Base-by-base conservation (phyloP, 2,888 invertebrate genomes). In the Catonia carolina region DNA sequence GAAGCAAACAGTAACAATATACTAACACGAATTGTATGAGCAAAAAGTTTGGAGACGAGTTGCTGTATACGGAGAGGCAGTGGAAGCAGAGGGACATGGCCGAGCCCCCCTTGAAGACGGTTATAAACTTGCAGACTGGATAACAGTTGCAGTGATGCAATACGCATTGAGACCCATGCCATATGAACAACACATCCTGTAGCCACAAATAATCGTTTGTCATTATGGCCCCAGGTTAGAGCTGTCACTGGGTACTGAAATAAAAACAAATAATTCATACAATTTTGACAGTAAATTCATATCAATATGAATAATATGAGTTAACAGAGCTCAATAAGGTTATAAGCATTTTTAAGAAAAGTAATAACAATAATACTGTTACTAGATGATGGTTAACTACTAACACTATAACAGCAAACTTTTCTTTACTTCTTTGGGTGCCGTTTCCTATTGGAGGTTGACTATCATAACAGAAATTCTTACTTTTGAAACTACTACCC, bases 171-270 rank as follows among this genome's bases (percentile, higher is more conserved):
- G 53, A 98, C 89, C 82, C 96, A 92, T 41, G 95, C 96, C 61
- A 94, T 91, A 73, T 94, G 93, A 67, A 92, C 84, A 68, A 87
- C 85, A 47, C 89, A 88, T 12, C 97, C 97, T 2, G 90, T 90
- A 3, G 92, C 92, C 60, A 98, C 84, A 73, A 98, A 97, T 64
- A 99, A 77, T 23, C 98, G 80, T 65, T 92, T 88, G 71, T 97
- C 98, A 71, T 95, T 95, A 78, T 98, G 97, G 23, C 96, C 98
- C 98, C 98, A 99, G 7, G 97, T 97, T 68, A 99, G 76, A 1
- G 96, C 94, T 50, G 93, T 89, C 53, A 97, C 89, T 4, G 86
- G 84, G 63, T 86, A 82, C 88, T 89, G 69, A 54, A 27, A 27
- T 6, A 27, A 27, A 27, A n/a, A n/a, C n/a, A 71, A 74, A 47